Evolutionary conservation across 1,140 invertebrate species (phyloP).

Genomic region (Halotydeus destructor): DNA sequence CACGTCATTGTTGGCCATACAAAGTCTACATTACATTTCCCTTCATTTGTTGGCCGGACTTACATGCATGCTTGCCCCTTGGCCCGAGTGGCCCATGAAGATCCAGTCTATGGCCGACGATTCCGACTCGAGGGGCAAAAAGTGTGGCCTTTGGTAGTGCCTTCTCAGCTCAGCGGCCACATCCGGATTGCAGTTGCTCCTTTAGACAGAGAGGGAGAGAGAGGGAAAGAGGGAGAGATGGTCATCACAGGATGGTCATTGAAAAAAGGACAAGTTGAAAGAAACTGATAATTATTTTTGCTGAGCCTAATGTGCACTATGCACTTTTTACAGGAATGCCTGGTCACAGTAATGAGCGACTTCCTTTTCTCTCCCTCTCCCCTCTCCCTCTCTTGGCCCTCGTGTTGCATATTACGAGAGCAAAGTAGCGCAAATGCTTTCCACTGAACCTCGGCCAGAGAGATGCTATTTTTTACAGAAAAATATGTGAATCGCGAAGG

Average conservation of each 20-base stretch:
- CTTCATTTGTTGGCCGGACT: slow-evolving; percentile 26
- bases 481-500: too few relatives aligned
- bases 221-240: background rate
- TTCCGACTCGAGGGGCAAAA: slow-evolving; percentile 58
- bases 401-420: too few relatives aligned
- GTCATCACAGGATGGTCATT: background rate
- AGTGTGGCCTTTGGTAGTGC: slow-evolving; percentile 66
- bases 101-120: slow-evolving; percentile 78
- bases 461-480: background rate
- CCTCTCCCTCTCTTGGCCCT: too few relatives aligned
- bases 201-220: slow-evolving; percentile 19
- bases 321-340: too few relatives aligned
- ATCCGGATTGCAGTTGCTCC: slow-evolving; percentile 70
- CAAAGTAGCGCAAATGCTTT: slow-evolving; percentile 1
- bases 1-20: too few relatives aligned
- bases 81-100: slow-evolving; percentile 78
- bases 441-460: background rate
- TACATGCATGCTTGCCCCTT: slow-evolving; percentile 82
- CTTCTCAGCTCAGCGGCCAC: slow-evolving; percentile 47
- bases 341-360: too few relatives aligned
- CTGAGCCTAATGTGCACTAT: background rate
- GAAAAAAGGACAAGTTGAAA: background rate
- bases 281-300: background rate
- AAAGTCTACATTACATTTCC: too few relatives aligned
- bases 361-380: too few relatives aligned